Percentiles rank a stretch among this genome's conserved stretches.
Conservation (phyloP, 1,140 invertebrate species). For the Lepidotrigona ventralis region DNA sequence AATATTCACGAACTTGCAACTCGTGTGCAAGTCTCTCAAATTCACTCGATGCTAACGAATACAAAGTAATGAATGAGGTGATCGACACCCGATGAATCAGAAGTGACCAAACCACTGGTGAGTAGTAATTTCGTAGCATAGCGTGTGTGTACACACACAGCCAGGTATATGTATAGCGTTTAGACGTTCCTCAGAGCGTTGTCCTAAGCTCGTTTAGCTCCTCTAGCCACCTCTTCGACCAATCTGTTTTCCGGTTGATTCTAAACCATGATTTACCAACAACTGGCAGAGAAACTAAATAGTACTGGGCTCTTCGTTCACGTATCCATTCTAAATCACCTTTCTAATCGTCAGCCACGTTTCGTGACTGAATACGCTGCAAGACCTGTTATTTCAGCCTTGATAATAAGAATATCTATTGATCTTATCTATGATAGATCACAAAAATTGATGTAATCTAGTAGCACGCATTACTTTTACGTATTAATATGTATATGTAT, state of each 20-base stretch:
- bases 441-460: not conserved
- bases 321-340: constrained; percentile 64
- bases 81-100: not conserved
- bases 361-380: not conserved
- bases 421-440: not conserved
- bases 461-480: no score
- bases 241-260: constrained; percentile 71
- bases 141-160: constrained; percentile 1
- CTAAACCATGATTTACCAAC: constrained; percentile 79
- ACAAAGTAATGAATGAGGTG: not conserved
- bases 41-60: not conserved
- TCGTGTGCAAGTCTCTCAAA: not conserved
- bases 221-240: constrained; percentile 70
- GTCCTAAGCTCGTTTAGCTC: constrained; percentile 77
- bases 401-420: no score
- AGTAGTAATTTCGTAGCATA: not conserved
- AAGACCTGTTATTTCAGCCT: not conserved
- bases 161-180: constrained; percentile 72
- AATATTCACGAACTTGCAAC: no score
- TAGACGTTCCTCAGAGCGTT: constrained; percentile 69
- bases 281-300: constrained; percentile 66
- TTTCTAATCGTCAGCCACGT: constrained; percentile 57
- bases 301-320: constrained; percentile 50
- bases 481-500: not conserved
- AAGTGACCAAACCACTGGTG: not conserved